A percentile compares a stretch with the other conserved stretches of the same genome.
These are phyloP conservation scores for Rhodinocichla rosea DNA, from an alignment of 2,113 vertebrate species.

Conservation along the genomic window DNA sequence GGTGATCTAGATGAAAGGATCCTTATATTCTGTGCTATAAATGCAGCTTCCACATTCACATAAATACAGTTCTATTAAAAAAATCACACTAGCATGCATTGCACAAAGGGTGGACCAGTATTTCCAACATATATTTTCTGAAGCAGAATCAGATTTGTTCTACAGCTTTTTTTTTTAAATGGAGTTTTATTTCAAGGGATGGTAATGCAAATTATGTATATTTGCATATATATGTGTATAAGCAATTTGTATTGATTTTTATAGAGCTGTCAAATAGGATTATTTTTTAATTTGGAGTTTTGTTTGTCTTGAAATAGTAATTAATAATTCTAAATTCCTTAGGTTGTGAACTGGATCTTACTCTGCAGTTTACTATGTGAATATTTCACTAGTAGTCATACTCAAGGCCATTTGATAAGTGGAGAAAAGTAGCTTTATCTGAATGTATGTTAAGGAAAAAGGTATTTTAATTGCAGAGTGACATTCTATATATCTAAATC, in stretches of 20 bases:
- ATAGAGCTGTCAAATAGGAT: neutral
- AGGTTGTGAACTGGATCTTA: neutral
- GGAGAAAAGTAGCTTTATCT: neutral
- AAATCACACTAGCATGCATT: neutral
- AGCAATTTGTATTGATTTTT: neutral
- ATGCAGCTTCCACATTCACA: neutral
- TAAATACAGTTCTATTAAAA: neutral
- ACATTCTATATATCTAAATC: neutral
- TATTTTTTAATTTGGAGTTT: neutral
- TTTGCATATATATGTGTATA: neutral
- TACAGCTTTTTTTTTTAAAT: neutral
- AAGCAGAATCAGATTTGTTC: neutral
- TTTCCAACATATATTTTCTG: neutral
- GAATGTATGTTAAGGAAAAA: neutral
- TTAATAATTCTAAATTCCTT: neutral
- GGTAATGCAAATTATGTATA: neutral
- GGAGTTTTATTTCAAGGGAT: neutral
- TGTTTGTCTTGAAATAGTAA: neutral
- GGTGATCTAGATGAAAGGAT: neutral
- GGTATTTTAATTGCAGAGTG: neutral
- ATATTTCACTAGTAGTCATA: neutral
- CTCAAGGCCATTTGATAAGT: neutral
- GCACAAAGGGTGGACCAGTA: neutral
- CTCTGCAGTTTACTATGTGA: neutral
- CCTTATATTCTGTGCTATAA: neutral